Evolutionary conservation across 2,113 vertebrate genomes (phyloP).

Genomic region (Hippolais icterina): DNA sequence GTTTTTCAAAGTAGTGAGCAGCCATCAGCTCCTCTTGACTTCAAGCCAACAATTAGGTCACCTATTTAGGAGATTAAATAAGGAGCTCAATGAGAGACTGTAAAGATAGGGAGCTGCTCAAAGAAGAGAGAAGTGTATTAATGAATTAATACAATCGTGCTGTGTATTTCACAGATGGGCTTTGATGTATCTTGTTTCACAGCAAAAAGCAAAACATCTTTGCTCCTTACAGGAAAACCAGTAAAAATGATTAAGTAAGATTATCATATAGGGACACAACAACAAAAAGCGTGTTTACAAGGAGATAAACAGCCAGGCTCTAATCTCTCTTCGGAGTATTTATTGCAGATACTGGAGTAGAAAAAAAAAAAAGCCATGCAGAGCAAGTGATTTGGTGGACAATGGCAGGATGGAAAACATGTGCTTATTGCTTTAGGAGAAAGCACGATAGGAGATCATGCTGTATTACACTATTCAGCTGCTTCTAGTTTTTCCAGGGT

Average conservation of each 20-base stretch:
- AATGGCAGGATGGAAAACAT: not conserved
- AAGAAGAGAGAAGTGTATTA: not conserved
- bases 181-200: not conserved
- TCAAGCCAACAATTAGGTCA: conserved; percentile 31
- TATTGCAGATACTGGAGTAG: not conserved
- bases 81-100: not conserved
- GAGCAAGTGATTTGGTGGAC: not conserved
- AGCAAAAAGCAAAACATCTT: not conserved
- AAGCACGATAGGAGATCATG: not conserved
- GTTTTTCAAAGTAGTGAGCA: not conserved
- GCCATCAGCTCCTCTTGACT: not conserved
- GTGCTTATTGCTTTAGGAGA: not conserved
- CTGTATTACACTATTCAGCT: not conserved
- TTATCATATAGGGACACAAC: not conserved
- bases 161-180: conserved; percentile 8
- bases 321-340: not conserved
- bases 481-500: not conserved
- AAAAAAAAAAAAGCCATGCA: not conserved
- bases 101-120: not conserved
- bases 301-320: not conserved
- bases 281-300: not conserved
- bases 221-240: not conserved
- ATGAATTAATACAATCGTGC: not conserved
- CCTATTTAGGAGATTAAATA: conserved; percentile 29
- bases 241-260: not conserved